Base-by-base conservation (phyloP, 2,888 invertebrate species). In the Dryobotodes eremita region DNA sequence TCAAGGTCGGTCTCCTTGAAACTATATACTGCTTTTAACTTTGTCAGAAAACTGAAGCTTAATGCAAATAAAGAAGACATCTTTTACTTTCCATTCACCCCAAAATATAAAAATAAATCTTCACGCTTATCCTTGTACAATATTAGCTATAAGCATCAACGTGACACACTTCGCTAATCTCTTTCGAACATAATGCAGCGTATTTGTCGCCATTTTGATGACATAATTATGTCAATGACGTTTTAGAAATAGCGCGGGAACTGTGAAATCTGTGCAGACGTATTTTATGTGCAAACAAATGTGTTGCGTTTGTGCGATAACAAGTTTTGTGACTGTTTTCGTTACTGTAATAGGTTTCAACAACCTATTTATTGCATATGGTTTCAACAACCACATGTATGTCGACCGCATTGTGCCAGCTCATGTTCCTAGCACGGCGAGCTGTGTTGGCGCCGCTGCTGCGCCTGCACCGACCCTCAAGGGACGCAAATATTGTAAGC, bases 211-310 rank as follows among this genome's bases (percentile, higher is more conserved):
- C 69, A 78, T 75, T 83, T 76, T 57, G 81, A 80, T 81, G 89
- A 86, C 85, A 88, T 80, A 89, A 89, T 89, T 86, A 84, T 89
- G 89, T 88, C 89, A 89, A 89, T 88, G 89, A 79, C 89, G 82
- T 71, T 77, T 70, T 71, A 76, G 69, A 89, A 88, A 89, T 89
- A 89, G 80, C 82, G 31, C 68, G 82, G 55, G 53, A 87, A 64
- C 59, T 77, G 70, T 71, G 59, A 66, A 78, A 74, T 71, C 57
- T 65, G 69, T 64, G 82, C 69, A 75, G 77, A 75, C 74, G 55
- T 53, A 26, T 66, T 76, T 71, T 48, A 82, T 66, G 76, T 4
- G 59, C 53, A 65, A 74, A 42, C 61, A 48, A 42, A 36, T 80
- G 36, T 55, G 57, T 53, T 73, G 17, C 15, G 11, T 2, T 23